Evolutionary conservation across 1,140 invertebrate genomes (phyloP).

Genomic region (Anastatus disparis): DNA sequence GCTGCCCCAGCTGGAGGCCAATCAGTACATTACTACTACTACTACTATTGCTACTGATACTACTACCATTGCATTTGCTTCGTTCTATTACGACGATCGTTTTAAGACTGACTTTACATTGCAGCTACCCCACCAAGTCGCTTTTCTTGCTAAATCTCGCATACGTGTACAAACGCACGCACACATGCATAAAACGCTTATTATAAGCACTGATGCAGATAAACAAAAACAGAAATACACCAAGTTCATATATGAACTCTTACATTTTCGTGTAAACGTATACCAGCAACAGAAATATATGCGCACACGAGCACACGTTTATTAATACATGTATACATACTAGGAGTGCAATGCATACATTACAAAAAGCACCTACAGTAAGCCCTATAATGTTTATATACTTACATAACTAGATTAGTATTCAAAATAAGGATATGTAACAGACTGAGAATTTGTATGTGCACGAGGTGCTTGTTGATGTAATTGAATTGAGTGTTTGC

Average conservation of each 20-base stretch:
- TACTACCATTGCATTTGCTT: no score
- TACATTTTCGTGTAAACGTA: no score
- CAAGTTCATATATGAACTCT: no score
- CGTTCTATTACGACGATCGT: not conserved
- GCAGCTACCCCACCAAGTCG: not conserved
- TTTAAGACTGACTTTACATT: constrained; percentile 5
- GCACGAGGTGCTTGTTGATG: constrained; percentile 3
- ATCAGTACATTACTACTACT: no score
- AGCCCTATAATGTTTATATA: not conserved
- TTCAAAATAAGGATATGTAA: constrained; percentile 18
- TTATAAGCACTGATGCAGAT: no score
- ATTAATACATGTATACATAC: not conserved
- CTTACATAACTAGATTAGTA: constrained; percentile 58
- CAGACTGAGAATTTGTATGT: not conserved
- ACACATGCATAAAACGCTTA: no score
- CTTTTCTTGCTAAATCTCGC: not conserved
- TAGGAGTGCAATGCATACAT: constrained; percentile 7
- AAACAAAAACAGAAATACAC: no score
- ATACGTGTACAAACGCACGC: not conserved
- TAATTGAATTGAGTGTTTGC: constrained; percentile 14
- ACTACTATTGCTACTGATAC: no score
- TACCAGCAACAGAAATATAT: no score
- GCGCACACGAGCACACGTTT: not conserved
- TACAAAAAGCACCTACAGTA: not conserved
- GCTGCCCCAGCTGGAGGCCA: constrained; percentile 59